Evolutionary conservation across 2,113 vertebrate species (phyloP).

Genomic region (Hydropotes inermis): DNA sequence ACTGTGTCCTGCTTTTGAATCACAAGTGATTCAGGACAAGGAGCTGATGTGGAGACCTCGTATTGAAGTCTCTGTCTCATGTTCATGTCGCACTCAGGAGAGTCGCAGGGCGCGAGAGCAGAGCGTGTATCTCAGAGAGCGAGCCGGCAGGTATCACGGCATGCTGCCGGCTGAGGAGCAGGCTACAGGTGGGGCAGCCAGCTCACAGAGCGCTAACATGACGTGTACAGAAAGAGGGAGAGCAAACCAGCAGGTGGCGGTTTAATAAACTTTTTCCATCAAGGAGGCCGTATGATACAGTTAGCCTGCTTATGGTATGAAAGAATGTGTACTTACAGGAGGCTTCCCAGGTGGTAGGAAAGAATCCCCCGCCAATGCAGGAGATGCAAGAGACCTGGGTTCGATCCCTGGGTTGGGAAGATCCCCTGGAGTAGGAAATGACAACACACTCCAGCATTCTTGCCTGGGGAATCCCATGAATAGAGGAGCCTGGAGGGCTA

Average conservation of each 20-base stretch:
- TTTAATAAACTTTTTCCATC: background rate
- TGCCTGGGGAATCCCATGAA: background rate
- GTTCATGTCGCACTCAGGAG: background rate
- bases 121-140: rapidly evolving
- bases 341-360: background rate
- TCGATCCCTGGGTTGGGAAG: background rate
- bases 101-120: background rate
- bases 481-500: background rate
- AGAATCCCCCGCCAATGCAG: background rate
- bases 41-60: background rate
- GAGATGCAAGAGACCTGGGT: background rate
- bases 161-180: background rate
- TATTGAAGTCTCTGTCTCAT: background rate
- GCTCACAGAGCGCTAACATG: background rate
- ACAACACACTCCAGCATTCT: background rate
- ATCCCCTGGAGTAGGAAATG: background rate
- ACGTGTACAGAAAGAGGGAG: background rate
- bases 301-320: background rate
- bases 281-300: background rate
- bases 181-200: rapidly evolving
- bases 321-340: background rate
- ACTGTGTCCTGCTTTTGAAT: background rate
- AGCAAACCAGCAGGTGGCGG: background rate
- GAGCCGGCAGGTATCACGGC: rapidly evolving
- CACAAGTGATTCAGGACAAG: background rate